Base-by-base conservation (phyloP, 2,797 vertebrate genomes). In the Coccyzus lansbergi region DNA sequence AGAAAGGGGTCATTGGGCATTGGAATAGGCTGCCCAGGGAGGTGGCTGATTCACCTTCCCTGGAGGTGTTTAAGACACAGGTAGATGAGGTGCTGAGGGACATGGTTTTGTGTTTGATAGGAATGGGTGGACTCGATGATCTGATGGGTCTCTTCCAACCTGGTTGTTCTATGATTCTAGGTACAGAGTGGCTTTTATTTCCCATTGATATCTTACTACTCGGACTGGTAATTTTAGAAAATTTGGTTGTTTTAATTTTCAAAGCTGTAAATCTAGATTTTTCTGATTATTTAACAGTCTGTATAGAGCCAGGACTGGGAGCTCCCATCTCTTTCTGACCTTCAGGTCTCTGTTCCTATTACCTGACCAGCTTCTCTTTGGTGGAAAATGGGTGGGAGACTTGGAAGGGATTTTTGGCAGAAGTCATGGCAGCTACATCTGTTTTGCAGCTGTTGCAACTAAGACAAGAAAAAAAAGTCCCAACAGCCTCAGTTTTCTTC, bases 381-480 rank as follows among this genome's bases (percentile, higher is more conserved):
- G 96, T 98, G 93, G 96, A 98, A 97, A 97, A 97, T 95, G 95
- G 97, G 96, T 97, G 96, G 95, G 88, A 97, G 90, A 92, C 70
- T 95, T 96, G 90, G 94, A 97, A 74, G 64, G 95, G 64, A 88
- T 92, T 97, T 97, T 97, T 98, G 98, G 97, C 97, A 97, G 93
- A 95, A 94, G 87, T 96, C 79, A 88, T 52, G n/a, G 95, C 72
- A 93, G 88, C 80, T 94, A 96, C 97, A 98, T 98, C 97, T 98
- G 98, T 95, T 98, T 88, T 80, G 93, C 98, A 98, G 98, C 97
- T 98, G 97, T 97, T 98, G 95, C 83, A 97, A 97, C 88, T 83
- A 93, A 97, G 78, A 94, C 89, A 96, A 97, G 80, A 33, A 91
- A 91, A 92, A n/a, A 83, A 85, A 63, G 60, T 65, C 82, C 52